phyloP scores from a whole-genome alignment of 2,113 vertebrate genomes.

The Xenopus laevis region DNA sequence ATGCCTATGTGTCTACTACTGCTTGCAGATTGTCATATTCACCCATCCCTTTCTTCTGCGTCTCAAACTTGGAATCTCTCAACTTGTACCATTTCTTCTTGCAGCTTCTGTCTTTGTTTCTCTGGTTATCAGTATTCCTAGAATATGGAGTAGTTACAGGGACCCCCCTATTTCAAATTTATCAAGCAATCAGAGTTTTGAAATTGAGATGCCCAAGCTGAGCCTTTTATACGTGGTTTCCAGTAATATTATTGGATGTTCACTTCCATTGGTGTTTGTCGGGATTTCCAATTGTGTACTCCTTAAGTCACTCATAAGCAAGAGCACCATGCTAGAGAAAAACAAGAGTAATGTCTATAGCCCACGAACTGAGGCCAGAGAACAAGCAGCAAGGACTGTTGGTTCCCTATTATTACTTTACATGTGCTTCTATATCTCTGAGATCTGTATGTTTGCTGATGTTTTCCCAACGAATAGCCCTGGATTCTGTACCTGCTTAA shows the following conservation, averaged over 20 bases:
- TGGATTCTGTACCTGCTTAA: conserved; percentile 19
- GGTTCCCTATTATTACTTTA: conserved; percentile 20
- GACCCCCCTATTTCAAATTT: not conserved
- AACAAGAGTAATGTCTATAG: conserved; percentile 7
- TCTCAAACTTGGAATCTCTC: conserved; percentile 40
- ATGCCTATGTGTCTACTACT: conserved; percentile 55
- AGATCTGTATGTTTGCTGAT: conserved; percentile 26
- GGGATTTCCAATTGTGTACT: conserved; percentile 25
- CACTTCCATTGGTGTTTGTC: conserved; percentile 18
- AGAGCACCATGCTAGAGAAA: not conserved
- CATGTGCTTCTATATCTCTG: conserved; percentile 21
- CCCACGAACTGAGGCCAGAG: conserved; percentile 7
- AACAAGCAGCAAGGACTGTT: conserved; percentile 19
- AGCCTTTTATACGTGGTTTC: conserved; percentile 16
- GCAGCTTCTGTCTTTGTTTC: conserved; percentile 21
- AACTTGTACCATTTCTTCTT: conserved; percentile 35
- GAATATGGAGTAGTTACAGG: conserved; percentile 17
- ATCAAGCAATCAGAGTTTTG: conserved; percentile 9
- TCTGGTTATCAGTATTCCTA: conserved; percentile 12
- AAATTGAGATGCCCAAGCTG: not conserved
- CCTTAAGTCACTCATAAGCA: conserved; percentile 10
- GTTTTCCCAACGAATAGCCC: conserved; percentile 13
- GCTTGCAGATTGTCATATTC: conserved; percentile 47
- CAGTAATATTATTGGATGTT: conserved; percentile 21
- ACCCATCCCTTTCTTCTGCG: conserved; percentile 37